Conservation (phyloP, 2,888 invertebrate genomes). For the Eubasilissa splendida region DNA sequence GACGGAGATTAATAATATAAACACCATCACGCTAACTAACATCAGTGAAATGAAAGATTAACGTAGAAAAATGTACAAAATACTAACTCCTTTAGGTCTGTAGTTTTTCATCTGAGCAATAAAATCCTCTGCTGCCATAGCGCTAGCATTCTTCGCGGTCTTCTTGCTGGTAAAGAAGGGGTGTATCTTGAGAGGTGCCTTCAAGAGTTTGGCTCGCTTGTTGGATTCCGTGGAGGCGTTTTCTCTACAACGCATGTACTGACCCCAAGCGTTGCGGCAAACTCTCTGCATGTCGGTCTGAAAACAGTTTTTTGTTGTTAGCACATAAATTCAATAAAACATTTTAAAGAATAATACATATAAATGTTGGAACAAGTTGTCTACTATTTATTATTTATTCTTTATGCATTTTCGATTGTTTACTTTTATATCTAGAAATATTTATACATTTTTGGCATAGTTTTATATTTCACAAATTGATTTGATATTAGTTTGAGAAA, state of each 20-base stretch:
- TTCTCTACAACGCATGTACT: slow-evolving; percentile 91
- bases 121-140: slow-evolving; percentile 70
- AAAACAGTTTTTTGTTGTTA: slow-evolving; percentile 52
- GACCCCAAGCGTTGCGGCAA: slow-evolving; percentile 90
- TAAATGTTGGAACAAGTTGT: too few species aligned
- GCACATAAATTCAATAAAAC: too few species aligned
- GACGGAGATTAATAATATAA: too few species aligned
- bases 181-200: slow-evolving; percentile 76
- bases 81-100: slow-evolving; percentile 80
- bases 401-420: too few species aligned
- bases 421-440: too few species aligned
- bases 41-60: not conserved
- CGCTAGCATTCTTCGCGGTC: slow-evolving; percentile 61
- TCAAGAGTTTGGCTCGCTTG: slow-evolving; percentile 83
- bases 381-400: too few species aligned
- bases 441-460: too few species aligned
- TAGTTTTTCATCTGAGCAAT: slow-evolving; percentile 79
- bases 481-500: too few species aligned
- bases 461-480: too few species aligned
- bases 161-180: slow-evolving; percentile 73
- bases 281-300: slow-evolving; percentile 80
- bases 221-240: slow-evolving; percentile 92
- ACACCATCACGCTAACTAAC: too few species aligned
- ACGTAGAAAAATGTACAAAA: slow-evolving; percentile 53
- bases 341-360: too few species aligned